phyloP scores from a whole-genome alignment of 2,797 vertebrate species.

The Mormyrus hasselquistii region DNA sequence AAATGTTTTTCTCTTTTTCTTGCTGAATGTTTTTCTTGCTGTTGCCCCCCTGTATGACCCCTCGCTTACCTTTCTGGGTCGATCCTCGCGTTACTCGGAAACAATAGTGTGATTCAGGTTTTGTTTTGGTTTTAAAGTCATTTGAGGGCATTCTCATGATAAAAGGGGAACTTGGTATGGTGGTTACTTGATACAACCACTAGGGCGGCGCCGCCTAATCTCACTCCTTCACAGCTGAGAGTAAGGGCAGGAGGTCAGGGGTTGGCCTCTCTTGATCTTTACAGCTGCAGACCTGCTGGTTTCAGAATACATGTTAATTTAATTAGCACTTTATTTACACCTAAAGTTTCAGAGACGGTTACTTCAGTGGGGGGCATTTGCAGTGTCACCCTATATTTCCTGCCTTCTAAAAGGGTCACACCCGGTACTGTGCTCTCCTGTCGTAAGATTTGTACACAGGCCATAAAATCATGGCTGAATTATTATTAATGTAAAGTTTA shows the following conservation, averaged over 20 bases:
- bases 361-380: background rate
- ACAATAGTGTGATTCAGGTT: conserved; percentile 17
- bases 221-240: background rate
- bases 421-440: background rate
- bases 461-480: background rate
- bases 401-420: background rate
- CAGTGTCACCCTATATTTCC: background rate
- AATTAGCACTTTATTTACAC: conserved; percentile 1
- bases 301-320: background rate
- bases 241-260: background rate
- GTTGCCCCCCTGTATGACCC: conserved; percentile 1
- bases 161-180: background rate
- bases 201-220: background rate
- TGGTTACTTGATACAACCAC: conserved; percentile 11
- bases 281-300: background rate
- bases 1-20: background rate
- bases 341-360: background rate
- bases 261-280: background rate
- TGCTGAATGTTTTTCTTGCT: background rate
- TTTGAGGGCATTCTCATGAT: background rate
- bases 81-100: background rate
- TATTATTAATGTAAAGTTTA: background rate
- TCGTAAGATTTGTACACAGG: background rate
- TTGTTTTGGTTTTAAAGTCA: conserved; percentile 8
- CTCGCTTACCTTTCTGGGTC: background rate